Percentiles rank a stretch among this genome's conserved stretches.
Conservation (phyloP, 1,140 invertebrate genomes). For the Procambarus clarkii region DNA sequence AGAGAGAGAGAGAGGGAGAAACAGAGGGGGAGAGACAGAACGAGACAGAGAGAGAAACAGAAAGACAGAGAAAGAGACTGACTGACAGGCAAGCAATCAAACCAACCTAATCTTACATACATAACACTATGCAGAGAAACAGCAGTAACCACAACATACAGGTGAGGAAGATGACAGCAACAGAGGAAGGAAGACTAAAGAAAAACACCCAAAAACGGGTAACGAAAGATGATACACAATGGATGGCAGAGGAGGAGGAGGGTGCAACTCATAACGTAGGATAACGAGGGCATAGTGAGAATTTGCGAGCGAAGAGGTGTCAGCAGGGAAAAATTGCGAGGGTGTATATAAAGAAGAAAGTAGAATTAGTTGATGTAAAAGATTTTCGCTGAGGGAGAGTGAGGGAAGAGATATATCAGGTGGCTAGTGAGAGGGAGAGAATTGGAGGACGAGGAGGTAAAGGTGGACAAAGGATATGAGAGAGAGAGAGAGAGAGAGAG, state of each 20-base stretch:
- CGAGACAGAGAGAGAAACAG: neutral
- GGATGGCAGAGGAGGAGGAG: neutral
- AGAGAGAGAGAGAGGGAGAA: neutral
- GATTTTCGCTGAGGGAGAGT: neutral
- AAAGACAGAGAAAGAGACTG: neutral
- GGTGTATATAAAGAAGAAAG: neutral
- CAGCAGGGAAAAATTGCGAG: neutral
- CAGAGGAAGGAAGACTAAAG: neutral
- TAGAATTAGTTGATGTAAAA: constrained; percentile 13
- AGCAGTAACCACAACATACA: too few species aligned
- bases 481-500: neutral
- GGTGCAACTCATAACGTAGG: neutral
- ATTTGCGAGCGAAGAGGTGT: neutral
- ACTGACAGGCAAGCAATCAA: too few species aligned
- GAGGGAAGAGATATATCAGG: neutral
- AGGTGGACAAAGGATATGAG: neutral
- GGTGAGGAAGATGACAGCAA: neutral
- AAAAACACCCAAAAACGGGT: neutral
- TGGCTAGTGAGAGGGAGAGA: neutral
- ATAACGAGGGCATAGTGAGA: neutral
- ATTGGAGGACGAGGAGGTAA: neutral
- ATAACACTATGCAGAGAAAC: too few species aligned
- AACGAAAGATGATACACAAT: neutral
- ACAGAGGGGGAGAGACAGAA: neutral
- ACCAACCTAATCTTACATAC: too few species aligned